These are phyloP conservation scores for Florisuga fusca DNA, from an alignment of 2,797 vertebrate species.

Conservation along the genomic window DNA sequence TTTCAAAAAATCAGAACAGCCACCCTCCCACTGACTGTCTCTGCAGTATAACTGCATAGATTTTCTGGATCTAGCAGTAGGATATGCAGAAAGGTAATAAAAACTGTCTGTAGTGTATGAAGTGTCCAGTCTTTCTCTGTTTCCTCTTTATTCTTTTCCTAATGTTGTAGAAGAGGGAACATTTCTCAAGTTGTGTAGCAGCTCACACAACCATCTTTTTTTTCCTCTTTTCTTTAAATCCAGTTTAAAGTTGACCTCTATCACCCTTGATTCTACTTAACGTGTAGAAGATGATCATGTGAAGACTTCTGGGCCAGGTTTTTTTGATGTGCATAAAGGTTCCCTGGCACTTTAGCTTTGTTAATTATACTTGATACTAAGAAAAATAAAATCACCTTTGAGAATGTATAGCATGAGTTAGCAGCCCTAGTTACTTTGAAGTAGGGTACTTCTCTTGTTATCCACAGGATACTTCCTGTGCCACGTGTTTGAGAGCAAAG, in stretches of 20 bases:
- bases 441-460: neutral
- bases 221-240: too few species aligned
- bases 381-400: neutral
- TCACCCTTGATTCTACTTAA: neutral
- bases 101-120: neutral
- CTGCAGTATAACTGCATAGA: neutral
- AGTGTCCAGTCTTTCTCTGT: neutral
- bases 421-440: neutral
- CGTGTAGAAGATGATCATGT: neutral
- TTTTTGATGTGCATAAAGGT: neutral
- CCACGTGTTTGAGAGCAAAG: neutral
- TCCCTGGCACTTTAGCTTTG: neutral
- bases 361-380: neutral
- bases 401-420: neutral
- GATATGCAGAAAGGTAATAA: neutral
- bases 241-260: neutral
- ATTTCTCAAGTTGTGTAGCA: neutral
- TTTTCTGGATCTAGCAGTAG: neutral
- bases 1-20: neutral
- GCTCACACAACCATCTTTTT: neutral
- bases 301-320: neutral
- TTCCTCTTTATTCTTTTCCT: neutral
- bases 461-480: neutral
- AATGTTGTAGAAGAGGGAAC: neutral
- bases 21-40: neutral